phyloP scores from a whole-genome alignment of 1,140 invertebrate species.

The Eupeodes corollae region DNA sequence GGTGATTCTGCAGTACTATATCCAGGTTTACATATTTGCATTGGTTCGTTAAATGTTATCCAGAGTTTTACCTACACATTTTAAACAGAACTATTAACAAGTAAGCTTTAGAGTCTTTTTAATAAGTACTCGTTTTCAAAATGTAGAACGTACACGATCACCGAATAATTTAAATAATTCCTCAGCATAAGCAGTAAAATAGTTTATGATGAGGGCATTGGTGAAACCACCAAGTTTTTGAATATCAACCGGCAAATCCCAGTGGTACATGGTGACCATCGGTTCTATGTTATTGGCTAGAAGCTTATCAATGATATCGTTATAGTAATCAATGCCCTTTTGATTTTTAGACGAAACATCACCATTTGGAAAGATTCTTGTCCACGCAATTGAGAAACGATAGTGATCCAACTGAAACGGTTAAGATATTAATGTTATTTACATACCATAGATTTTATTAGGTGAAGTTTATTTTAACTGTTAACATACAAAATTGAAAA shows the following conservation, averaged over 20 bases:
- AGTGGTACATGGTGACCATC: conserved; percentile 29
- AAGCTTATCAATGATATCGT: conserved; percentile 36
- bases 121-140: no score
- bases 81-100: no score
- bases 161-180: conserved; percentile 41
- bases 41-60: conserved; percentile 42
- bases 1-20: conserved; percentile 33
- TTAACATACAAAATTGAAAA: no score
- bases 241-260: conserved; percentile 24
- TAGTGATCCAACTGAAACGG: conserved; percentile 36
- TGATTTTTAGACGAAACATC: conserved; percentile 13
- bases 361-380: conserved; percentile 41
- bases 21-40: conserved; percentile 29
- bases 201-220: conserved; percentile 40
- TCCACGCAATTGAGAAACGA: conserved; percentile 48
- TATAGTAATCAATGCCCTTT: conserved; percentile 23
- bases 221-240: conserved; percentile 40
- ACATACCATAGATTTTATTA: no score
- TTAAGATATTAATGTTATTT: no score
- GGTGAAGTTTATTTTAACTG: no score
- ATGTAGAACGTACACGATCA: conserved; percentile 24
- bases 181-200: conserved; percentile 44
- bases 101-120: no score
- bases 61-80: conserved; percentile 14
- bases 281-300: conserved; percentile 39